Conservation (phyloP, 2,113 vertebrate genomes). For the Rostratula benghalensis region DNA sequence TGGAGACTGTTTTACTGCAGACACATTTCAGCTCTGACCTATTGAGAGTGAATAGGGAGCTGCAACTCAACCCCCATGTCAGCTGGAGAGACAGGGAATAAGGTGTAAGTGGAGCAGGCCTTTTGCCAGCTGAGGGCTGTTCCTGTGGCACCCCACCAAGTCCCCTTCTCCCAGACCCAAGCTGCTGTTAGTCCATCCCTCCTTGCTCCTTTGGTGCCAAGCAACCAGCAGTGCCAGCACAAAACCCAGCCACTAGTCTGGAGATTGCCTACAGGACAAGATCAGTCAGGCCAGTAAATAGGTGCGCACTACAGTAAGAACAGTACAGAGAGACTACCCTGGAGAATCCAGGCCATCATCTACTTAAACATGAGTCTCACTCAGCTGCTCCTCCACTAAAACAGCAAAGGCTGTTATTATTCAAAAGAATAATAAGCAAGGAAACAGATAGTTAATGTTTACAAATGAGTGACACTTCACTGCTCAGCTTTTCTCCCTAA, state of each 20-base stretch:
- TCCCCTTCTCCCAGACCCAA: background rate
- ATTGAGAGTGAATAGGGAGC: background rate
- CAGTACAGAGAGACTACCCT: background rate
- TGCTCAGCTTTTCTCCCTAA: background rate
- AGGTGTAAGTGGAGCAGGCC: background rate
- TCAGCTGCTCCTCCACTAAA: background rate
- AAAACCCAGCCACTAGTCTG: background rate
- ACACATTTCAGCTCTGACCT: background rate
- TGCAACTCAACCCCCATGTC: background rate
- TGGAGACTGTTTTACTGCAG: background rate
- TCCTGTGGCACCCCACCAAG: background rate
- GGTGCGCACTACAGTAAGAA: background rate
- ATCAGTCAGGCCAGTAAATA: background rate
- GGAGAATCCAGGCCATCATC: background rate
- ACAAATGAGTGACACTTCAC: background rate
- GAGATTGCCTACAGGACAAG: rapidly evolving
- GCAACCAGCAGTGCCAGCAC: background rate
- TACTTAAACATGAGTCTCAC: background rate
- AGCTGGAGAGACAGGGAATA: background rate
- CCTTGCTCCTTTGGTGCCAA: background rate
- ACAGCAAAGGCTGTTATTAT: background rate
- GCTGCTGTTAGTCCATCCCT: background rate
- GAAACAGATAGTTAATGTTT: background rate
- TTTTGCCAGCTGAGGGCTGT: background rate
- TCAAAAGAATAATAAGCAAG: background rate